A percentile compares a stretch with the other conserved stretches of the same genome.
Conservation (phyloP, 2,888 invertebrate species). For the Coremacera marginata region DNA sequence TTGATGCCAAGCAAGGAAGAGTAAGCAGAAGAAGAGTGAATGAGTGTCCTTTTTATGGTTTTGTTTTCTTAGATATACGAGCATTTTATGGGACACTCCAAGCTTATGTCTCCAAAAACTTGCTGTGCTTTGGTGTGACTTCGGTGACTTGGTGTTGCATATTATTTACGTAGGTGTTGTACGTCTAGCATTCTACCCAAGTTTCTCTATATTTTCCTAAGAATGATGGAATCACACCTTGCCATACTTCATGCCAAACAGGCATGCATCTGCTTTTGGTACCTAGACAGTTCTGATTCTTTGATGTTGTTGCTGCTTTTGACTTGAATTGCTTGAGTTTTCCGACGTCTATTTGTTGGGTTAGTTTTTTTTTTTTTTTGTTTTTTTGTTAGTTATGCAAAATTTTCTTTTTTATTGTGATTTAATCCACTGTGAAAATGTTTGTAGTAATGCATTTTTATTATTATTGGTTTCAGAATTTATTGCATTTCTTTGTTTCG, state of each 20-base stretch:
- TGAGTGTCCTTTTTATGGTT: neutral
- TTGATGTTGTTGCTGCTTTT: neutral
- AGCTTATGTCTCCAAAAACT: constrained; percentile 21
- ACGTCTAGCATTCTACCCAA: constrained; percentile 3
- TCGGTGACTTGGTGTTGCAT: constrained; percentile 1
- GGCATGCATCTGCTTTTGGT: neutral
- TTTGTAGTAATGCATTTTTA: constrained; percentile 8
- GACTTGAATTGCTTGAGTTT: neutral
- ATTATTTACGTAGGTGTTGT: constrained; percentile 28
- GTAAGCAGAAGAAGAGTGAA: neutral
- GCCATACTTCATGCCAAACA: constrained; percentile 26
- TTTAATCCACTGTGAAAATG: constrained; percentile 19
- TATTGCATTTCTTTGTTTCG: neutral
- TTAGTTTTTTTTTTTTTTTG: neutral
- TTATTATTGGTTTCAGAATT: constrained; percentile 30
- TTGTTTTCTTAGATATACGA: neutral
- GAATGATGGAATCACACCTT: constrained; percentile 34
- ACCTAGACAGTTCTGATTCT: neutral
- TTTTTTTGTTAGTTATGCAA: constrained; percentile 5
- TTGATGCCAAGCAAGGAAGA: neutral
- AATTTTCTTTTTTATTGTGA: constrained; percentile 26
- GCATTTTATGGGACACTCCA: constrained; percentile 6
- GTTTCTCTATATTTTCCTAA: constrained; percentile 2
- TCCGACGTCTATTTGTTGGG: neutral
- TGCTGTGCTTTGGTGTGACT: neutral